These are phyloP conservation scores for Poeciliopsis turneri DNA, from an alignment of 2,797 vertebrate species.

Conservation along the genomic window DNA sequence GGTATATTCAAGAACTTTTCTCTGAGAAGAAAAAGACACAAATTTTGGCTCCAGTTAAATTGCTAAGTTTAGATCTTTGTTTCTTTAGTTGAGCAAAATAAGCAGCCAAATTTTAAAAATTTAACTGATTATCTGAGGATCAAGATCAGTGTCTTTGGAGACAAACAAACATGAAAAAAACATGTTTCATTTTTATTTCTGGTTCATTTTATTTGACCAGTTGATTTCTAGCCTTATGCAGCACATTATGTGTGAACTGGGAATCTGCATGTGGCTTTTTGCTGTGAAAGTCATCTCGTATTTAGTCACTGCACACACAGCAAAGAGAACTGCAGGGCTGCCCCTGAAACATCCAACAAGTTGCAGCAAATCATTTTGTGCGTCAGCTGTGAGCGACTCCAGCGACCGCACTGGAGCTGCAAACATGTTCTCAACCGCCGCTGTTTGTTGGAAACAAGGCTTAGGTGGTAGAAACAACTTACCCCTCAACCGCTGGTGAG, in stretches of 20 bases:
- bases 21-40: neutral
- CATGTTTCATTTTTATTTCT: neutral
- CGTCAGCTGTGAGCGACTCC: neutral
- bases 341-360: neutral
- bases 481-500: slow-evolving; percentile 95
- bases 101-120: neutral
- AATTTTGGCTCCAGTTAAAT: neutral
- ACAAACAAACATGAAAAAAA: neutral
- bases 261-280: neutral
- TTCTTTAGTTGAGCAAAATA: neutral
- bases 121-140: neutral
- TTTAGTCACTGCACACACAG: neutral
- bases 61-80: neutral
- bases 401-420: neutral
- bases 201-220: neutral
- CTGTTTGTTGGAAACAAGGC: neutral
- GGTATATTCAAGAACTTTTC: neutral
- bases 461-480: slow-evolving; percentile 23
- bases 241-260: neutral
- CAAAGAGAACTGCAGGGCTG: neutral
- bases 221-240: neutral
- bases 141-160: neutral
- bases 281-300: neutral
- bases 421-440: slow-evolving; percentile 10
- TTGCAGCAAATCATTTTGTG: neutral